These are phyloP conservation scores for Acrossocheilus fasciatus DNA, from an alignment of 2,797 vertebrate species.

Conservation along the genomic window DNA sequence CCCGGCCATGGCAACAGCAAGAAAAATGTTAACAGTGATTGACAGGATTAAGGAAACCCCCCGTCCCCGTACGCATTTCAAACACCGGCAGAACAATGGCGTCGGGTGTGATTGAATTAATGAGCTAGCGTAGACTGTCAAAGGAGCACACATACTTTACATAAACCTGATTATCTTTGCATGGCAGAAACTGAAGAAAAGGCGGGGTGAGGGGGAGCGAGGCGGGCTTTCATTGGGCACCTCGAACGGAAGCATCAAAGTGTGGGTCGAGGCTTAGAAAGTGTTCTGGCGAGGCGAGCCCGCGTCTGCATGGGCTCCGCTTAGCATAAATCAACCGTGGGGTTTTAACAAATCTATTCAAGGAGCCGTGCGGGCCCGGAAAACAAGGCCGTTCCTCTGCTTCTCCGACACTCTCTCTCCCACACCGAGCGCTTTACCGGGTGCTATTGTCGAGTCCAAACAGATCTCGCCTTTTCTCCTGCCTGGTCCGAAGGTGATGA, in stretches of 20 bases:
- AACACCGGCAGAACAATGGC: slow-evolving; percentile 98
- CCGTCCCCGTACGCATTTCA: slow-evolving; percentile 97
- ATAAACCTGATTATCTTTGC: slow-evolving; percentile 99
- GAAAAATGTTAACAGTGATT: slow-evolving; percentile 99
- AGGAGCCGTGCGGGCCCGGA: slow-evolving; percentile 76
- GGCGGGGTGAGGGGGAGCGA: slow-evolving; percentile 73
- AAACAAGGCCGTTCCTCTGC: slow-evolving; percentile 83
- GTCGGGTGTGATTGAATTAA: slow-evolving; percentile 99
- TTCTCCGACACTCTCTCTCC: slow-evolving; percentile 42
- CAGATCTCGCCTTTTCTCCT: slow-evolving; percentile 78
- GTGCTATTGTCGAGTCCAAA: slow-evolving; percentile 84
- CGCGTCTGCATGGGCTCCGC: slow-evolving; percentile 79
- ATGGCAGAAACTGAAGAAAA: slow-evolving; percentile 93
- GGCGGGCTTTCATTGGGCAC: slow-evolving; percentile 85
- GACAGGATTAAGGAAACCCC: slow-evolving; percentile 97
- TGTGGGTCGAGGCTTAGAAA: slow-evolving; percentile 80
- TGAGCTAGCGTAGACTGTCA: slow-evolving; percentile 98
- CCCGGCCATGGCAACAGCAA: slow-evolving; percentile 97
- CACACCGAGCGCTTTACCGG: slow-evolving; percentile 15
- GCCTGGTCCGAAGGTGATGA: slow-evolving; percentile 70
- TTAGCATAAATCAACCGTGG: slow-evolving; percentile 91
- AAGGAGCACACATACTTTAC: slow-evolving; percentile 99
- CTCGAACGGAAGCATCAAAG: slow-evolving; percentile 88
- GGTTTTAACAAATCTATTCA: slow-evolving; percentile 97
- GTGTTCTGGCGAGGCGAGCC: slow-evolving; percentile 83